These are phyloP conservation scores for Agrotis exclamationis DNA, from an alignment of 2,888 invertebrate genomes.

Conservation along the genomic window DNA sequence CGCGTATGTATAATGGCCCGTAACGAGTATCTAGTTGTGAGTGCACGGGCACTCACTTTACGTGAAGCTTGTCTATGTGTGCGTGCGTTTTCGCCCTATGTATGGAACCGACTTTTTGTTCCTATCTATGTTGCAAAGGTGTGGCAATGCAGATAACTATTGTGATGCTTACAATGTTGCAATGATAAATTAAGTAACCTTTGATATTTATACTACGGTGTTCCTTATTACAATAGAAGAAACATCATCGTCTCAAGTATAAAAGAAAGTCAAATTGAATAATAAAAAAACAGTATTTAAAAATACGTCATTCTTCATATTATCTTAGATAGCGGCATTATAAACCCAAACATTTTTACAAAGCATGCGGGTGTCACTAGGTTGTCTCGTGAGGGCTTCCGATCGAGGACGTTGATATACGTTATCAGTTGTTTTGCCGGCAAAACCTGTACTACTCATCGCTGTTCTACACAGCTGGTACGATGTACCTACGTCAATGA, in stretches of 20 bases:
- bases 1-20: neutral
- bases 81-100: neutral
- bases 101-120: neutral
- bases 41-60: neutral
- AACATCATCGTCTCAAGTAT: neutral
- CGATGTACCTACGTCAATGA: constrained; percentile 39
- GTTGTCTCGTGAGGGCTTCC: constrained; percentile 40
- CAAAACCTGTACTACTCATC: constrained; percentile 25
- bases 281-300: neutral
- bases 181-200: constrained; percentile 2
- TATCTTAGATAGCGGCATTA: constrained; percentile 18
- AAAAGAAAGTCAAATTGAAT: neutral
- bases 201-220: neutral
- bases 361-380: constrained; percentile 26
- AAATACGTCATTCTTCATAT: neutral
- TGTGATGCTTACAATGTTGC: neutral
- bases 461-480: constrained; percentile 7
- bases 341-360: neutral
- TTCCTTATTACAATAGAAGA: neutral
- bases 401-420: constrained; percentile 33
- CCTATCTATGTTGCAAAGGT: neutral
- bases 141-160: constrained; percentile 1
- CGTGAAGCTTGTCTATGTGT: neutral
- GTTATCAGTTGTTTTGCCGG: constrained; percentile 42
- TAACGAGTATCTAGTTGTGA: neutral